These are phyloP conservation scores for Emmelina monodactyla DNA, from an alignment of 2,888 invertebrate species.

Conservation along the genomic window DNA sequence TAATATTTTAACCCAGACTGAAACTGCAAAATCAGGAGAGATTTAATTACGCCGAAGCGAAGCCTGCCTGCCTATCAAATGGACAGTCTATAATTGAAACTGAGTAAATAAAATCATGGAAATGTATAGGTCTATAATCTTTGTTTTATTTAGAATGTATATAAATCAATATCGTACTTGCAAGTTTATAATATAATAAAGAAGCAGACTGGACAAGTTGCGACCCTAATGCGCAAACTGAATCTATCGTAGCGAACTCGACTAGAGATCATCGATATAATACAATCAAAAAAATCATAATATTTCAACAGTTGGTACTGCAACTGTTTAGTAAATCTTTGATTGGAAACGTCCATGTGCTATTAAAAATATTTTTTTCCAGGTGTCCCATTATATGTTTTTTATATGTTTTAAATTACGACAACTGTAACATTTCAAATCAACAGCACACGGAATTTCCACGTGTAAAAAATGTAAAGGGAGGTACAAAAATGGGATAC, in stretches of 20 bases:
- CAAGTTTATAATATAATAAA: conserved; percentile 31
- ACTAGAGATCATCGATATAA: not conserved
- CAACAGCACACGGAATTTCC: not conserved
- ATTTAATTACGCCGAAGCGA: too few species aligned
- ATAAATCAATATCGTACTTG: conserved; percentile 28
- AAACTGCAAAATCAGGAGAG: too few species aligned
- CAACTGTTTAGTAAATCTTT: not conserved
- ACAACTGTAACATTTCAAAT: not conserved
- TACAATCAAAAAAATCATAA: conserved; percentile 1
- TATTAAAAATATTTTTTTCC: too few species aligned
- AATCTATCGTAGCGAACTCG: not conserved
- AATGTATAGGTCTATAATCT: too few species aligned
- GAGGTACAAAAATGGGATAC: not conserved
- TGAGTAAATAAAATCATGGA: too few species aligned
- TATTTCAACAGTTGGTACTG: not conserved
- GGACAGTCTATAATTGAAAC: too few species aligned
- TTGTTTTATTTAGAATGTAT: conserved; percentile 1
- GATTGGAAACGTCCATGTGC: not conserved
- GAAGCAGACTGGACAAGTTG: conserved; percentile 38
- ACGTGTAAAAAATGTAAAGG: not conserved
- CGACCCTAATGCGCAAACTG: conserved; percentile 17
- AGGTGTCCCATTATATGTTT: too few species aligned
- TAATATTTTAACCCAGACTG: too few species aligned
- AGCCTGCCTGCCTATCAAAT: too few species aligned
- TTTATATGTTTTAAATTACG: too few species aligned